These are phyloP conservation scores for Catocala sponsa DNA, from an alignment of 2,888 invertebrate species.

Conservation along the genomic window DNA sequence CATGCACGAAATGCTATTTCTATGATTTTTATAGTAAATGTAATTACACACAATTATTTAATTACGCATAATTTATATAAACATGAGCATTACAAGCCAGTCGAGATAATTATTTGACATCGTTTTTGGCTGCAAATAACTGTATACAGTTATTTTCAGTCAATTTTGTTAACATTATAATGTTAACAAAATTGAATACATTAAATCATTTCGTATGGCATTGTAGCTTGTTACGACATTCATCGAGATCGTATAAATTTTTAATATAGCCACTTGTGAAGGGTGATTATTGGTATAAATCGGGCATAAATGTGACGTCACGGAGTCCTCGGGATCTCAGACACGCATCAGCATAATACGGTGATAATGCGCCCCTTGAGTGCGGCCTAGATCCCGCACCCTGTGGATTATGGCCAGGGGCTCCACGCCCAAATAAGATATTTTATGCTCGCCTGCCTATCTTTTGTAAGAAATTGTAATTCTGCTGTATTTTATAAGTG, in stretches of 20 bases:
- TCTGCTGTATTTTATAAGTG: conserved; percentile 47
- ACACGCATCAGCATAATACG: conserved; percentile 84
- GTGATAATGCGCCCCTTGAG: conserved; percentile 82
- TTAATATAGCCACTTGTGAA: conserved; percentile 44
- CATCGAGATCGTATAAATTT: conserved; percentile 21
- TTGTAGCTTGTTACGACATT: not conserved
- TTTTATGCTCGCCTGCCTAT: conserved; percentile 67
- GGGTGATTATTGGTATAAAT: conserved; percentile 52
- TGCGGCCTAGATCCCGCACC: conserved; percentile 73
- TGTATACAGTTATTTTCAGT: too few species aligned
- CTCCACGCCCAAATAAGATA: conserved; percentile 74
- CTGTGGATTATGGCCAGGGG: conserved; percentile 80
- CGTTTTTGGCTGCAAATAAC: too few species aligned
- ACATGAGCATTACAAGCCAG: not conserved
- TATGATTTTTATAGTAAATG: too few species aligned
- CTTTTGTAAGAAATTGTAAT: conserved; percentile 66
- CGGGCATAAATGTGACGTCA: conserved; percentile 68
- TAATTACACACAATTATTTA: too few species aligned
- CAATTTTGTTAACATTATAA: too few species aligned
- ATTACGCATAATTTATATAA: not conserved
- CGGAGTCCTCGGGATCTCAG: conserved; percentile 59
- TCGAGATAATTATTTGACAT: not conserved
- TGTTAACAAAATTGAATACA: too few species aligned
- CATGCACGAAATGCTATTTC: too few species aligned
- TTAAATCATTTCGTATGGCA: too few species aligned